Percentiles rank a stretch among this genome's conserved stretches.
These are phyloP conservation scores for Serilophus lunatus DNA, from an alignment of 2,113 vertebrate species.

Conservation along the genomic window DNA sequence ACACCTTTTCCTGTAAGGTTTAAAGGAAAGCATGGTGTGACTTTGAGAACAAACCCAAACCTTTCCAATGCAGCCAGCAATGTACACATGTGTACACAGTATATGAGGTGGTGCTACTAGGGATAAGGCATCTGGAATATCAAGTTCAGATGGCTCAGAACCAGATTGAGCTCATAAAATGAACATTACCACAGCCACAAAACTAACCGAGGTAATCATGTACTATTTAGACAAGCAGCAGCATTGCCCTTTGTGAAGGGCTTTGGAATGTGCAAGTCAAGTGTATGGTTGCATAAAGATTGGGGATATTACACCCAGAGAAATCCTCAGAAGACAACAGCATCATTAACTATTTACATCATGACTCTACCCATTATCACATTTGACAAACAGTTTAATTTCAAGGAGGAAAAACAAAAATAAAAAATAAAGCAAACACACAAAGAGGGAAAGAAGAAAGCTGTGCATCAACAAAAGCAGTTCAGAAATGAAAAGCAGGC, in stretches of 20 bases:
- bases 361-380: slow-evolving; percentile 16
- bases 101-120: neutral
- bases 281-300: slow-evolving; percentile 54
- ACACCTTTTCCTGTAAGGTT: neutral
- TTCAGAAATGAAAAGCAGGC: slow-evolving; percentile 1
- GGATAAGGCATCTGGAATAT: slow-evolving; percentile 23
- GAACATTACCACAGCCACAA: slow-evolving; percentile 50
- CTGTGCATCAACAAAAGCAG: neutral
- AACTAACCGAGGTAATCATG: slow-evolving; percentile 13
- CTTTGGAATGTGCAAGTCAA: slow-evolving; percentile 61
- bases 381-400: slow-evolving; percentile 65
- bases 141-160: slow-evolving; percentile 47
- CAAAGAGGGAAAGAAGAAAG: neutral
- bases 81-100: slow-evolving; percentile 30
- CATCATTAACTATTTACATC: slow-evolving; percentile 31
- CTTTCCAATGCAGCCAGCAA: neutral
- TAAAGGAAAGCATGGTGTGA: neutral
- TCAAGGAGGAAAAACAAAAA: slow-evolving; percentile 55
- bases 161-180: slow-evolving; percentile 53
- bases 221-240: slow-evolving; percentile 53
- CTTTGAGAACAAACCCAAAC: neutral
- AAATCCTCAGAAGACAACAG: slow-evolving; percentile 44
- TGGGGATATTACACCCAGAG: slow-evolving; percentile 49
- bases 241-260: slow-evolving; percentile 56
- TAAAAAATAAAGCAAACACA: neutral